These are phyloP conservation scores for Aporophyla lueneburgensis DNA, from an alignment of 2,888 invertebrate species.

Conservation along the genomic window DNA sequence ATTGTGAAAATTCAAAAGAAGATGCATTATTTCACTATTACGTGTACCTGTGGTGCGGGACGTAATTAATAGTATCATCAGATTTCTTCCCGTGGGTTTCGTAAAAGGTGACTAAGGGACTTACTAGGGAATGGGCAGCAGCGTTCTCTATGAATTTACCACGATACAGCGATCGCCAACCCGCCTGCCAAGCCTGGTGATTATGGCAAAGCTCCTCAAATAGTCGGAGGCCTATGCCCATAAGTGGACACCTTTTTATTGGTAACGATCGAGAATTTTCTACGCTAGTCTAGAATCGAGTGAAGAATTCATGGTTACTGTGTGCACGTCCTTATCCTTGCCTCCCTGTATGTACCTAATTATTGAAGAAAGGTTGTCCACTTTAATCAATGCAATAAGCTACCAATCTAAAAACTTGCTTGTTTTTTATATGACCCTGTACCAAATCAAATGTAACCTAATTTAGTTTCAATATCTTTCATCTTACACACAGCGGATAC, in stretches of 20 bases:
- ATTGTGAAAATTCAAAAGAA: background rate
- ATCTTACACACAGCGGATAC: conserved; percentile 52
- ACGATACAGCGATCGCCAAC: no score
- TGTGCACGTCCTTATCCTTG: background rate
- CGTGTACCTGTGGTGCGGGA: no score
- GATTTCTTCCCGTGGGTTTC: no score
- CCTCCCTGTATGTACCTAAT: background rate
- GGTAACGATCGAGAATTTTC: background rate
- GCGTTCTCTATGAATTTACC: no score
- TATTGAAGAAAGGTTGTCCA: background rate
- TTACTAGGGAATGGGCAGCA: no score
- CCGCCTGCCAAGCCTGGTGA: no score
- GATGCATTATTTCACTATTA: background rate
- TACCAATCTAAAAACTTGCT: background rate
- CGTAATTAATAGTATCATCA: no score
- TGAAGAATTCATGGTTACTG: background rate
- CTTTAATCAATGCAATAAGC: background rate
- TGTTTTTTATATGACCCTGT: conserved; percentile 32
- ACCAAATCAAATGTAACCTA: conserved; percentile 28
- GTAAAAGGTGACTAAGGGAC: no score
- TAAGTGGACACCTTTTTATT: no score
- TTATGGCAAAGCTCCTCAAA: no score
- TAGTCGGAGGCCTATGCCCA: no score
- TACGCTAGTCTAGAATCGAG: background rate
- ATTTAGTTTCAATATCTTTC: conserved; percentile 53